Percentiles rank a stretch among this genome's conserved stretches.
These are phyloP conservation scores for Tricholaema leucomelas DNA, from an alignment of 2,113 vertebrate species.

Conservation along the genomic window DNA sequence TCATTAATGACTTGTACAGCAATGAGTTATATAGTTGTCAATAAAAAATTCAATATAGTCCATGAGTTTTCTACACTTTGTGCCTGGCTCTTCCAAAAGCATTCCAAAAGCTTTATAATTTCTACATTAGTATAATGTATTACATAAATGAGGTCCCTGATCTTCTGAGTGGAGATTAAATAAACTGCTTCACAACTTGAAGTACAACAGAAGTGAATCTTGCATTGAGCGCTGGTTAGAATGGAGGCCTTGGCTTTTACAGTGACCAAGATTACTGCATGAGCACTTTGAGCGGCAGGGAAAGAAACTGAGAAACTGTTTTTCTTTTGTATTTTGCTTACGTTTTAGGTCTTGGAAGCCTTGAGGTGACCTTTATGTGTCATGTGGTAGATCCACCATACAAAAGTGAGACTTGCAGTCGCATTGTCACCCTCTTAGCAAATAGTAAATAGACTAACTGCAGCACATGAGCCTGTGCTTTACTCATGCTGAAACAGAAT, in stretches of 20 bases:
- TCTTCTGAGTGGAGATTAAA: neutral
- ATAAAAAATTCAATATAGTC: constrained; percentile 60
- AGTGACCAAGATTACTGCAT: neutral
- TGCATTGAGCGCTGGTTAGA: neutral
- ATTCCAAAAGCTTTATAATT: constrained; percentile 65
- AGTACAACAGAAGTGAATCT: neutral
- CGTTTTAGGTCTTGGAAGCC: neutral
- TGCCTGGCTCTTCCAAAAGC: constrained; percentile 31
- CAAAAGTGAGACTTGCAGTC: neutral
- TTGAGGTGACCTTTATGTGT: neutral
- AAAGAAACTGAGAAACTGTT: neutral
- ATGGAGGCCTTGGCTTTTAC: neutral
- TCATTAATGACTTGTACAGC: constrained; percentile 62
- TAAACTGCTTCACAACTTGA: neutral
- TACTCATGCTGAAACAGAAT: neutral
- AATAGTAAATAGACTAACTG: neutral
- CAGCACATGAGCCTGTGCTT: neutral
- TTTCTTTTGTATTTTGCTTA: neutral
- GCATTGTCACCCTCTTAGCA: neutral
- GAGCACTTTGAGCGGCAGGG: neutral
- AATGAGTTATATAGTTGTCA: constrained; percentile 55
- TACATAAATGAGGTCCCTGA: neutral
- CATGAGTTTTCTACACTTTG: constrained; percentile 42
- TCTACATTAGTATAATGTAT: constrained; percentile 20
- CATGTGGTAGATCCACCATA: neutral